Evolutionary conservation across 2,113 vertebrate genomes (phyloP), one percentile per base, ranked within the genome.

Genomic region (Gambusia holbrooki): DNA sequence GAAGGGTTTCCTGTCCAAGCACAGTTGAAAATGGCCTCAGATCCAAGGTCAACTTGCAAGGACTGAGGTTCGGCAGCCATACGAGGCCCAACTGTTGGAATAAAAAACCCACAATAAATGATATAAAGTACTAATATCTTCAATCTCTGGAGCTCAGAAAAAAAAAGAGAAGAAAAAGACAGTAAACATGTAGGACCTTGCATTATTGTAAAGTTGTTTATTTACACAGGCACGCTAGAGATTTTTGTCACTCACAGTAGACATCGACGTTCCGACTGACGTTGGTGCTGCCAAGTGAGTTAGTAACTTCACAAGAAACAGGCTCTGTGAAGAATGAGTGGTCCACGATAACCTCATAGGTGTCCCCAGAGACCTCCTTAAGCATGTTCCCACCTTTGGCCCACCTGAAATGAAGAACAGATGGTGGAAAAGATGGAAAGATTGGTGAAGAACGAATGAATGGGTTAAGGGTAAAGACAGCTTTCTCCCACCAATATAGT

Each of bases 1-100:
- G 98, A 99, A 0, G 98, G 98, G 88, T 99, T 99, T 86, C 98
- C 98, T 0, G 95, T 98, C 98, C 98, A 99, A 40, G 97, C 96
- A 6, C 98, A 99, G 92, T 96, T 99, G 93, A 99, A 99, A 71
- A 98, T 86, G 0, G 97, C 98, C 0, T 99, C 97, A 0, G 98
- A 98, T 48, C 96, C 97, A 67, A 98, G 95, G 83, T 99, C 98
- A 30, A 99, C 98, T 1, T 97, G 96, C 42, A 99, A 92, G 1
- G 98, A 99, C 87, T 98, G 98, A 0, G 98, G 98, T 45, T 99
- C 98, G 0, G 96, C 95, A 0, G 96, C 95, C 96, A 99, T 97
- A 27, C 97, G 94, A 64, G 98, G 98, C 11, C 98, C 98, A 75
- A 99, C 98, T 99, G 93, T 25, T 66, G 29, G 71, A 67, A 69